Evolutionary conservation across 2,888 invertebrate genomes (phyloP).

Genomic region (Agonopterix arenella): DNA sequence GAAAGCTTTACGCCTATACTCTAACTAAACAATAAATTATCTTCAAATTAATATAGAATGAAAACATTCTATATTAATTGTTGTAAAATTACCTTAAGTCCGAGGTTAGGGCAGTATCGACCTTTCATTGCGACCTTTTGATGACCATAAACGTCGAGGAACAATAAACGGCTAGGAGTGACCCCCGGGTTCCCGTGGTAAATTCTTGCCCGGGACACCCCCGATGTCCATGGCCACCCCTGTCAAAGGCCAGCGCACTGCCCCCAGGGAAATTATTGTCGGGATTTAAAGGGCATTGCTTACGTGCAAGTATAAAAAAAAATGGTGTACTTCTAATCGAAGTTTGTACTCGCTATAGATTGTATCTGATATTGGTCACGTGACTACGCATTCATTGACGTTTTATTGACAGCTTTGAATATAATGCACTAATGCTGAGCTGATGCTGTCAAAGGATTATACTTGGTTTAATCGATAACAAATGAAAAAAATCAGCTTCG

Average conservation of each 20-base stretch:
- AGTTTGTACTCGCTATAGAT: conserved; percentile 41
- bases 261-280: conserved; percentile 76
- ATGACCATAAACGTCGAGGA: conserved; percentile 72
- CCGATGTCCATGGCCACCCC: conserved; percentile 67
- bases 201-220: conserved; percentile 54
- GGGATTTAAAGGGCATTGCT: conserved; percentile 76
- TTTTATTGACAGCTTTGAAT: conserved; percentile 23
- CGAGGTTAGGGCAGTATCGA: conserved; percentile 31
- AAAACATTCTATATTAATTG: conserved; percentile 50
- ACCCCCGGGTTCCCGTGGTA: conserved; percentile 59
- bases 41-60: too few species aligned
- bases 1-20: too few species aligned
- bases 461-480: not conserved
- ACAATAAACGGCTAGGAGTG: conserved; percentile 67
- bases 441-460: too few species aligned
- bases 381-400: conserved; percentile 27
- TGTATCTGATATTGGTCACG: conserved; percentile 57
- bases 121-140: conserved; percentile 63
- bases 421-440: too few species aligned
- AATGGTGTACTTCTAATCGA: conserved; percentile 62
- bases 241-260: conserved; percentile 64
- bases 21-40: too few species aligned
- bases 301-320: conserved; percentile 65
- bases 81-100: conserved; percentile 47
- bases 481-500: not conserved